Percentiles rank a stretch among this genome's conserved stretches.
phyloP scores from a whole-genome alignment of 2,113 vertebrate genomes.

The Sebastes fasciatus region DNA sequence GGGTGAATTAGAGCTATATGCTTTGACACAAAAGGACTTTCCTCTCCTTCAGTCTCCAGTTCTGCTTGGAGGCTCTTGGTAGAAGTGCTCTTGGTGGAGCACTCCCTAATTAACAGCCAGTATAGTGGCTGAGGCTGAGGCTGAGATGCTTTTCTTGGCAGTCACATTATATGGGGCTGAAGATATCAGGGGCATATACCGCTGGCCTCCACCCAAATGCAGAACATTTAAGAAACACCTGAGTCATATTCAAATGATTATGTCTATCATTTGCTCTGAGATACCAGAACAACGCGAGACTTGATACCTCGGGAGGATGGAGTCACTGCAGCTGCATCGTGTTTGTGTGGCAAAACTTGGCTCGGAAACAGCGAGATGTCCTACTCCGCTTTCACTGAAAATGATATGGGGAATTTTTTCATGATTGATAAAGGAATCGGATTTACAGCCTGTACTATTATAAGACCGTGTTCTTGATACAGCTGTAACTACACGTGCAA shows the following conservation, averaged over 20 bases:
- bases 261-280: slow-evolving; percentile 38
- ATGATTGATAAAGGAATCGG: slow-evolving; percentile 23
- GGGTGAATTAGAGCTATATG: slow-evolving; percentile 51
- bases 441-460: slow-evolving; percentile 9
- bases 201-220: slow-evolving; percentile 61
- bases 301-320: slow-evolving; percentile 43
- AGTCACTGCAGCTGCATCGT: slow-evolving; percentile 18
- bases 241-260: slow-evolving; percentile 57
- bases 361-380: slow-evolving; percentile 21
- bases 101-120: slow-evolving; percentile 77
- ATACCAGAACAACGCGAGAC: slow-evolving; percentile 46
- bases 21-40: slow-evolving; percentile 67
- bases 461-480: slow-evolving; percentile 5
- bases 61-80: slow-evolving; percentile 63
- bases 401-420: slow-evolving; percentile 38
- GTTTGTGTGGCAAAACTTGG: slow-evolving; percentile 30
- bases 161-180: slow-evolving; percentile 49
- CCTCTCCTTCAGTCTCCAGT: slow-evolving; percentile 51
- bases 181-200: slow-evolving; percentile 45
- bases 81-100: slow-evolving; percentile 69
- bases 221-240: slow-evolving; percentile 63
- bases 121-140: slow-evolving; percentile 42
- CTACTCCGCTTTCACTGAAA: slow-evolving; percentile 46
- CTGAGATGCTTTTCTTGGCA: slow-evolving; percentile 71
- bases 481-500: slow-evolving; percentile 7